A percentile compares a stretch with the other conserved stretches of the same genome.
These are phyloP conservation scores for Drosophila tsacasi DNA, from an alignment of 1,140 invertebrate genomes.

Conservation along the genomic window DNA sequence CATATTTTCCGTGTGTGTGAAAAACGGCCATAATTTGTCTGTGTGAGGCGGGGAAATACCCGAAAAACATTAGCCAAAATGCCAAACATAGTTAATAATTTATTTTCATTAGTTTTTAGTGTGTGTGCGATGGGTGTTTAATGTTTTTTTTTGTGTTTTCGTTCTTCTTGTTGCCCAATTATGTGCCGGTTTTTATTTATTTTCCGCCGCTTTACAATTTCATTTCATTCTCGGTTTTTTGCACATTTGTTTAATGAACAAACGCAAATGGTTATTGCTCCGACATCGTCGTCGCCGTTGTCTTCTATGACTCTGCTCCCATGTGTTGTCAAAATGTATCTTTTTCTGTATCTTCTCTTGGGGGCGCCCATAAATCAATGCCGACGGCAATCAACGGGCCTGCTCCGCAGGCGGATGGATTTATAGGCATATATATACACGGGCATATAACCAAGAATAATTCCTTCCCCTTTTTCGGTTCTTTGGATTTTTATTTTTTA, in stretches of 20 bases:
- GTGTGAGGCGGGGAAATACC: neutral
- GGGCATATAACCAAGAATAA: constrained; percentile 19
- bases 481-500: neutral
- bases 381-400: constrained; percentile 51
- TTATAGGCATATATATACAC: constrained; percentile 40
- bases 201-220: constrained; percentile 23
- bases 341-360: constrained; percentile 29
- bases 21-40: constrained; percentile 4
- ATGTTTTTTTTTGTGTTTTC: constrained; percentile 9
- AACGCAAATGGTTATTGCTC: constrained; percentile 50
- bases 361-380: constrained; percentile 53
- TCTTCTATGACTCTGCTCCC: constrained; percentile 7
- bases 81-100: constrained; percentile 41
- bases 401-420: constrained; percentile 37
- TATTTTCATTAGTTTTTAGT: constrained; percentile 38
- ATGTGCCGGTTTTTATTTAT: constrained; percentile 23
- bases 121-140: constrained; percentile 12
- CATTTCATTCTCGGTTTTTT: constrained; percentile 24
- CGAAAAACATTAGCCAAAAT: constrained; percentile 34
- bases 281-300: neutral
- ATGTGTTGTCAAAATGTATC: constrained; percentile 61
- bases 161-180: constrained; percentile 11
- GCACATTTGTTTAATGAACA: constrained; percentile 61
- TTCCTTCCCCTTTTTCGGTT: constrained; percentile 10
- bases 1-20: constrained; percentile 13